Evolutionary conservation across 2,888 invertebrate species (phyloP).

Genomic region (Meiosimyza platycephala): DNA sequence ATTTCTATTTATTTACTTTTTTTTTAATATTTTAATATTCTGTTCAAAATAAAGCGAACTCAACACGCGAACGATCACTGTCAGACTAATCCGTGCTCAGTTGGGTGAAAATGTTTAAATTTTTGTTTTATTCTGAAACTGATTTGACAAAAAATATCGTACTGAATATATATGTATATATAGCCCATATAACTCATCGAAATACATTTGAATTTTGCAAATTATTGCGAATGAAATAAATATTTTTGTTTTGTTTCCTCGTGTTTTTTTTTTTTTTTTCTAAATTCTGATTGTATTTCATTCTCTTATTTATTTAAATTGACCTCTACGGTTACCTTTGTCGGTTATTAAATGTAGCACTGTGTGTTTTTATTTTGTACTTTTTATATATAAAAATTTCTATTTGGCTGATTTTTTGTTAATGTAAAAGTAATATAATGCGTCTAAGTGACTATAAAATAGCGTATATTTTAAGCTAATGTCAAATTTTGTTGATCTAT

Average conservation of each 20-base stretch:
- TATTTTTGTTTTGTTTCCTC: conserved; percentile 5
- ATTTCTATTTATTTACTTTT: too few species aligned
- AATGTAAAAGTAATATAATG: conserved; percentile 9
- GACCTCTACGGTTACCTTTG: conserved; percentile 20
- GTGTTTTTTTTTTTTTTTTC: conserved; percentile 14
- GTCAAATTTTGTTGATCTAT: too few species aligned
- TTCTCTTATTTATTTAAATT: conserved; percentile 18
- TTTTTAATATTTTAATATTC: too few species aligned
- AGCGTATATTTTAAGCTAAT: not conserved
- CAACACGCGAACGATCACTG: conserved; percentile 8
- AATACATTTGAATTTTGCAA: conserved; percentile 9
- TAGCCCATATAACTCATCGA: not conserved
- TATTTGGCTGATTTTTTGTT: conserved; percentile 1
- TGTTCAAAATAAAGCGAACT: not conserved
- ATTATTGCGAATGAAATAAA: conserved; percentile 16
- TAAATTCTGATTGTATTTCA: not conserved
- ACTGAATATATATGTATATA: not conserved
- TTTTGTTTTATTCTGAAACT: not conserved
- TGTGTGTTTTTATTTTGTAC: not conserved
- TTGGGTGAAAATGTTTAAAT: not conserved
- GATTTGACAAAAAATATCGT: not conserved
- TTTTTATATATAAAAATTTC: conserved; percentile 1
- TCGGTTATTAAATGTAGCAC: conserved; percentile 19
- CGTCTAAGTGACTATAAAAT: not conserved
- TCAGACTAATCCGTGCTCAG: not conserved